Conservation (phyloP, 2,113 vertebrate genomes). For the Murina feae region DNA sequence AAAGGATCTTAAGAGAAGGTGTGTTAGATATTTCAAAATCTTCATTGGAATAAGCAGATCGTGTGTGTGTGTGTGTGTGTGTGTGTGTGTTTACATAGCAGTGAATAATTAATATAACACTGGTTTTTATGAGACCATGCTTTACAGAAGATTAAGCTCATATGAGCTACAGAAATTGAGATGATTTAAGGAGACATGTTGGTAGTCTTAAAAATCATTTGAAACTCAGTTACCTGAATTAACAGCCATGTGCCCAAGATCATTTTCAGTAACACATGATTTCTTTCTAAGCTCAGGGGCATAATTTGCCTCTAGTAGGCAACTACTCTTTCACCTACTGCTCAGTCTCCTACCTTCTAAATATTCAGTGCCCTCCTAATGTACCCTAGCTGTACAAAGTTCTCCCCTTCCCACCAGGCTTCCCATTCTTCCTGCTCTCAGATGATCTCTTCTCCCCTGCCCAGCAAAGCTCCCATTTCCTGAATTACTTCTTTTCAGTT, state of each 20-base stretch:
- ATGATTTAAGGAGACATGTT: neutral
- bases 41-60: neutral
- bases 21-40: neutral
- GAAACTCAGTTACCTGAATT: neutral
- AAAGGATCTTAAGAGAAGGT: neutral
- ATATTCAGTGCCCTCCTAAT: neutral
- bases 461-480: neutral
- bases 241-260: neutral
- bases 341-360: neutral
- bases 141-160: neutral
- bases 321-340: neutral
- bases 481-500: neutral
- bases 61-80: neutral
- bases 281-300: neutral
- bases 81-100: neutral
- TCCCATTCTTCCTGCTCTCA: neutral
- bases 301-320: neutral
- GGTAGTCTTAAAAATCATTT: constrained; percentile 15
- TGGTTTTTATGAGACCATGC: neutral
- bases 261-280: neutral
- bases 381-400: neutral
- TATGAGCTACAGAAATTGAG: neutral
- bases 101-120: neutral
- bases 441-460: neutral
- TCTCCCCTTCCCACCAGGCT: neutral